Percentiles rank a stretch among this genome's conserved stretches.
Conservation (phyloP, 2,113 vertebrate species). For the Gymnobelideus leadbeateri region DNA sequence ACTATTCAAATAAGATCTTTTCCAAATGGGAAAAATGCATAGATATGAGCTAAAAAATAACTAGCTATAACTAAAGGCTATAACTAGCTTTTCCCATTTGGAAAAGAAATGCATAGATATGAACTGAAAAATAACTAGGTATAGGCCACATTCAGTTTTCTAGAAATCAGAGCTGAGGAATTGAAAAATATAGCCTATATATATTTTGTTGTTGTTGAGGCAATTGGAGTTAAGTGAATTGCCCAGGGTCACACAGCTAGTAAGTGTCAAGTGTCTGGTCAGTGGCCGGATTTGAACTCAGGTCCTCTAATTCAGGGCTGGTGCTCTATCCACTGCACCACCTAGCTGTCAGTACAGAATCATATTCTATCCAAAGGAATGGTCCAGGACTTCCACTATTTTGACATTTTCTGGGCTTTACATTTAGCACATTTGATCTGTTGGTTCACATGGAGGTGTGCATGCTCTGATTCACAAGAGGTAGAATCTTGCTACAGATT, state of each 20-base stretch:
- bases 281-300: too few relatives aligned
- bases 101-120: too few relatives aligned
- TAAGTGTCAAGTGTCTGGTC: too few relatives aligned
- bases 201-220: too few relatives aligned
- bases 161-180: not conserved
- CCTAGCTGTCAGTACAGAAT: not conserved
- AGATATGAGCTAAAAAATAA: not conserved
- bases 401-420: not conserved
- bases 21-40: not conserved
- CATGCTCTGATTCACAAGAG: not conserved
- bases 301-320: too few relatives aligned
- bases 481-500: not conserved
- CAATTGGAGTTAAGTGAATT: too few relatives aligned
- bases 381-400: not conserved
- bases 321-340: too few relatives aligned
- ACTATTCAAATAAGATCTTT: not conserved
- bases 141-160: not conserved
- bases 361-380: not conserved
- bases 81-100: not conserved
- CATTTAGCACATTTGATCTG: not conserved
- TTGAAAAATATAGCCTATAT: not conserved
- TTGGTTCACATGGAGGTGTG: not conserved
- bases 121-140: not conserved
- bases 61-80: too few relatives aligned
- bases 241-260: too few relatives aligned